phyloP scores from a whole-genome alignment of 1,140 invertebrate genomes.

The Camponotus pennsylvanicus region DNA sequence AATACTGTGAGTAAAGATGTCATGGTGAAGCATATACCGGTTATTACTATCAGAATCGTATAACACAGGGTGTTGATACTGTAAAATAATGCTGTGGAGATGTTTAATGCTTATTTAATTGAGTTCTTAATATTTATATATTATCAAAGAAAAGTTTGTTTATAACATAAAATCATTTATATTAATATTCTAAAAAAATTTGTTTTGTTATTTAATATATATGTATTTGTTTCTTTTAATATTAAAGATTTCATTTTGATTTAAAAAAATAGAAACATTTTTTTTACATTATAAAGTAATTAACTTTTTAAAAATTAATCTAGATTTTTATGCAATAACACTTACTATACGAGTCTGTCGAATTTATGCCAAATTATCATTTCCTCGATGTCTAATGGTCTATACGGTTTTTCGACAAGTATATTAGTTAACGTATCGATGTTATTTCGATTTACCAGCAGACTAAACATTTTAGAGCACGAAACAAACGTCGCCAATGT shows the following conservation, averaged over 20 bases:
- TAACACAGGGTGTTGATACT: slow-evolving; percentile 37
- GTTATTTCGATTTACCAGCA: slow-evolving; percentile 45
- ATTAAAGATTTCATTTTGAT: not conserved
- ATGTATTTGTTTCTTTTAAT: not conserved
- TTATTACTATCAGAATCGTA: slow-evolving; percentile 1
- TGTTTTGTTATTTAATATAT: not conserved
- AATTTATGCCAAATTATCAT: slow-evolving; percentile 54
- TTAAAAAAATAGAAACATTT: not conserved
- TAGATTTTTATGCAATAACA: not conserved
- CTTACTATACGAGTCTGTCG: slow-evolving; percentile 63
- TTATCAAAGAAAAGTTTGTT: not conserved
- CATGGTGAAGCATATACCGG: not conserved
- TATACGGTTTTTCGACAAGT: slow-evolving; percentile 36
- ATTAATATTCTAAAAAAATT: not conserved
- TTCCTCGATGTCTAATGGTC: slow-evolving; percentile 29
- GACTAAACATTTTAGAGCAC: slow-evolving; percentile 59
- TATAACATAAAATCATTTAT: not conserved
- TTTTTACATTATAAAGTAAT: not conserved
- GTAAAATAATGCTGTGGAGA: slow-evolving; percentile 28
- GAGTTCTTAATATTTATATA: not conserved
- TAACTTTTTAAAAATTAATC: not conserved
- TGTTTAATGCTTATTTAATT: slow-evolving; percentile 12
- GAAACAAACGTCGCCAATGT: slow-evolving; percentile 50
- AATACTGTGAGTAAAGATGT: slow-evolving; percentile 6
- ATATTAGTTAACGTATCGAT: slow-evolving; percentile 27